Base-by-base conservation (phyloP, 2,113 vertebrate species). In the Brachyhypopomus occidentalis region DNA sequence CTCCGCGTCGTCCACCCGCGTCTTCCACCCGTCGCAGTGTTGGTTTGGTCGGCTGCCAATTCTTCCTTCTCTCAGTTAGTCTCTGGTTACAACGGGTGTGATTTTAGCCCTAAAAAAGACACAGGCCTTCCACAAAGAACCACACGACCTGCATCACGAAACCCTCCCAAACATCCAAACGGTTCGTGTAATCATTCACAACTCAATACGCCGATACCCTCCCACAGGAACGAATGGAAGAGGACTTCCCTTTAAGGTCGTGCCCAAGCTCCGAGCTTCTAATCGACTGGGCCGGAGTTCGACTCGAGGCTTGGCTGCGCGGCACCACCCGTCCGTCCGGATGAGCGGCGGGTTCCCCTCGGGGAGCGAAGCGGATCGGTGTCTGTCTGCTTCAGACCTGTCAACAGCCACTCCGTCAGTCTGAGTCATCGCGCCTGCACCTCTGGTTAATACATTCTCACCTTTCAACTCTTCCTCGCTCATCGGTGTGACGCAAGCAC, bases 1-100 rank as follows among this genome's bases (percentile, higher is more conserved):
- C n/a, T n/a, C n/a, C n/a, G n/a, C n/a, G n/a, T n/a, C n/a, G n/a
- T n/a, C n/a, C n/a, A 5, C 48, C 19, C 30, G 9, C 58, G 17
- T 25, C 23, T 67, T 27, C 17, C 19, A 75, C 63, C 30, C 23
- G 2, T 52, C 55, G 52, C 25, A 9, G 4, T 78, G 79, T 75
- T 79, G 55, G 71, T 79, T 76, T 77, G 73, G 77, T 85, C 52
- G 67, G 63, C 66, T 69, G 66, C 72, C 52, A 81, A 74, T 79
- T 55, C 59, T 77, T 56, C 67, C 34, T 76, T 76, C 30, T 63
- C 72, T 58, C 30, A 73, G 73, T 38, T 41, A n/a, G 52, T 60
- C 66, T 30, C 30, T 41, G 45, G 71, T 73, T 69, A 80, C 78
- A 71, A 66, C 14, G 36, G 45, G 12, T 52, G 75, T 62, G 77